These are phyloP conservation scores for Pyralis farinalis DNA, from an alignment of 2,888 invertebrate genomes.

Conservation along the genomic window DNA sequence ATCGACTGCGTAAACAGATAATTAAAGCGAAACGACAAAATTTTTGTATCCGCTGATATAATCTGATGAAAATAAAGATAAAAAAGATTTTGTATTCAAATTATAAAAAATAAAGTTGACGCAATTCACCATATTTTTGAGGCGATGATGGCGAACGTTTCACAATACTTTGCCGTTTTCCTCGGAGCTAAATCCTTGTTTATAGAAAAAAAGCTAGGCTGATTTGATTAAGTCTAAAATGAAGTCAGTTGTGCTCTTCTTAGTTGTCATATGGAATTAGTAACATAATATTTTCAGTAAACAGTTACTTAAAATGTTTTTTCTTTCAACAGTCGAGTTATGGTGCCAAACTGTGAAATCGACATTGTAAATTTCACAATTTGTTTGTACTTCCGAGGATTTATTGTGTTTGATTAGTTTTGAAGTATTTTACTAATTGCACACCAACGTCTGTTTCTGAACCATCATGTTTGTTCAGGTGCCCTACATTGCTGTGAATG, in stretches of 20 bases:
- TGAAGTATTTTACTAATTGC: conserved; percentile 25
- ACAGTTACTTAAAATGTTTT: not conserved
- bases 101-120: too few relatives aligned
- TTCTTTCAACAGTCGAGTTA: too few relatives aligned
- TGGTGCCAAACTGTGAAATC: not conserved
- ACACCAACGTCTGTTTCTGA: conserved; percentile 11
- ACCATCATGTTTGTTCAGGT: conserved; percentile 2
- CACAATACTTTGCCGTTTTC: too few relatives aligned
- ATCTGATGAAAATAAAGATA: conserved; percentile 3
- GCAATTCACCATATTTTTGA: too few relatives aligned
- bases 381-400: conserved; percentile 12
- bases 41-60: conserved; percentile 1
- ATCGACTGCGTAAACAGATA: conserved; percentile 10
- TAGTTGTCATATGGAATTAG: too few relatives aligned
- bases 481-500: conserved; percentile 7
- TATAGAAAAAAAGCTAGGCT: too few relatives aligned
- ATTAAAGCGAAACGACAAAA: conserved; percentile 1
- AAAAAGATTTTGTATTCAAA: too few relatives aligned
- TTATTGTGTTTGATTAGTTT: conserved; percentile 26
- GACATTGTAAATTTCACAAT: conserved; percentile 12
- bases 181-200: too few relatives aligned
- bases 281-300: not conserved
- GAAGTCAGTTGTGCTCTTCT: too few relatives aligned
- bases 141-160: too few relatives aligned
- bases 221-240: too few relatives aligned